Evolutionary conservation across 2,888 invertebrate genomes (phyloP), one percentile per base, ranked within the genome.

Genomic region (Cheilosia soror): DNA sequence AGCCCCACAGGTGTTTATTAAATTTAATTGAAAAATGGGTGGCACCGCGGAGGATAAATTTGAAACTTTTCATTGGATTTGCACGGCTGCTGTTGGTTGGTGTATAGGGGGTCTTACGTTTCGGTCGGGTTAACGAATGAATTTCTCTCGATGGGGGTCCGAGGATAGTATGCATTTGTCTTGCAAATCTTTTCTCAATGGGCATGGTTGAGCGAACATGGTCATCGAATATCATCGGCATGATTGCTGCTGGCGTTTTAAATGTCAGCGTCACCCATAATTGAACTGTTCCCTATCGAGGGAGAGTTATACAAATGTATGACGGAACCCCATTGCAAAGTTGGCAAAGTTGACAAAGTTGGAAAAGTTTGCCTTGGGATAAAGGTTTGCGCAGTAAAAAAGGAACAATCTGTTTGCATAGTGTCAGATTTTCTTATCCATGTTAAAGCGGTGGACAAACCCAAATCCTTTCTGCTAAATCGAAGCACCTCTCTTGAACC

Each of bases 1-100:
- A 60, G 49, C 62, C 63, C 81, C 75, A 47, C 68, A 81, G 80
- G 80, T 75, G 80, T 81, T 81, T 81, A 81, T 81, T 81, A 81
- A 81, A 81, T 81, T 81, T 75, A 75, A 81, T 81, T 81, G 80
- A 81, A 81, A 81, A 81, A 81, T 81, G 69, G 81, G 81, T 81
- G 69, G 75, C 72, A 72, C 65, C 40, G 42, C 33, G 11, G 68
- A 49, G 75, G 62, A 81, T 81, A 75, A 63, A 62, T 81, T 81
- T 55, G 66, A 60, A 47, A 53, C 65, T 63, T 44, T 53, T 42
- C 37, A 37, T 37, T 71, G 63, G 57, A 11, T 55, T 33, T 20
- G 44, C 7, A 7, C 37, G 5, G 25, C 20, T 31, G 20, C 9
- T 13, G 25, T 31, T n/a, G 47, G 37, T 58, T 37, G 37, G 3